Base-by-base conservation (phyloP, 2,888 invertebrate genomes). In the Hydraecia micacea region DNA sequence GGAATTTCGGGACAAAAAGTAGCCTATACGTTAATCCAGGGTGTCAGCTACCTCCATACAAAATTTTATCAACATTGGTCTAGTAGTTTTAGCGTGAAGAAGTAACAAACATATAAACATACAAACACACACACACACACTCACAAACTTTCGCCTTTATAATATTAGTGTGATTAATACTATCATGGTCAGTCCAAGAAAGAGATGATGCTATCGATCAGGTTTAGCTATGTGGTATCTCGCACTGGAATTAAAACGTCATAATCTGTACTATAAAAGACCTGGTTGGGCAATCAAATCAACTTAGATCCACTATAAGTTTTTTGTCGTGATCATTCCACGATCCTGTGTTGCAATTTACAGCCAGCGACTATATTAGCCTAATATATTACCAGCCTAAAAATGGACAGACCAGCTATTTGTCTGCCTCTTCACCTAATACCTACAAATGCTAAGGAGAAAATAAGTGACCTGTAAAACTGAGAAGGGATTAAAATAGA, bases 401-500 rank as follows among this genome's bases (percentile, higher is more conserved):
- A 21, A 11, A 28, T 32, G 8, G 15, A 25, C 18, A 32, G 25
- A n/a, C 18, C 18, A 46, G 8, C 18, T n/a, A 74, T 21, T 32
- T 73, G 21, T 3, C 8, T 52, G n/a, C 21, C 21, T 52, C 21
- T 36, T 78, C 8, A 36, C 25, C 8, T 6, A 32, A 42, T n/a
- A 58, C 18, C 8, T 39, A 28, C 36, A 73, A 46, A 55, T 52
- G 8, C 21, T 28, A 15, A 42, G 25, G n/a, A 68, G n/a, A 77
- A 55, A 67, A 39, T 49, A 39, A 58, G 5, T 77, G 66, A 67
- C 36, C 83, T 32, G 13, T 71, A 32, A n/a, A 62, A 55, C 46
- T 39, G 42, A 65, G 49, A 46, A n/a, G 2, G 3, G 28, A 49
- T 77, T 8, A 32, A 68, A 71, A 52, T 77, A 83, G n/a, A 66